Conservation (phyloP, 2,888 invertebrate species). For the Agyllia agylla region DNA sequence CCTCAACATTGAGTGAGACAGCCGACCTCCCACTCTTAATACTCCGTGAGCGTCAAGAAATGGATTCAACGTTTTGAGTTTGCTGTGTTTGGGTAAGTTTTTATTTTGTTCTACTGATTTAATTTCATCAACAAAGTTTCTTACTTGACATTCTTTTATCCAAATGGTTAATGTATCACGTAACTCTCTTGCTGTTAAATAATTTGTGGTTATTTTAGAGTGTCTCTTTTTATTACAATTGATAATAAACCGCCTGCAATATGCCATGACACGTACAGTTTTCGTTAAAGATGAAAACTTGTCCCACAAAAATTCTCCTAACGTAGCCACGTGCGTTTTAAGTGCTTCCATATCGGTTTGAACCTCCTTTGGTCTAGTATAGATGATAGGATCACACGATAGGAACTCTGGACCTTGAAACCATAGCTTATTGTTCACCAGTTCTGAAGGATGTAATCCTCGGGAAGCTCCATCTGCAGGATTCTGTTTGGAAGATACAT, state of each 20-base stretch:
- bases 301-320: neutral
- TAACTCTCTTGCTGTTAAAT: neutral
- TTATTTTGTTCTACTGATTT: neutral
- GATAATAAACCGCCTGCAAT: neutral
- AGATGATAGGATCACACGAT: neutral
- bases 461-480: neutral
- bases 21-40: conserved; percentile 18
- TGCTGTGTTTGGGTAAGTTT: neutral
- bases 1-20: no score
- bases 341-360: neutral
- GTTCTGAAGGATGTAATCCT: neutral
- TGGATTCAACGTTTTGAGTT: neutral
- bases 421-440: neutral
- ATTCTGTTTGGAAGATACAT: conserved; percentile 1
- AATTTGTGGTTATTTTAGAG: neutral
- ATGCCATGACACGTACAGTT: conserved; percentile 15
- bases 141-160: neutral
- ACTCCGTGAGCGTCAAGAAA: neutral
- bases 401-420: conserved; percentile 11
- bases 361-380: neutral
- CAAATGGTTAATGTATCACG: neutral
- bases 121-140: neutral
- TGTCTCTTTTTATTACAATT: neutral
- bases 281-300: conserved; percentile 2
- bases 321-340: neutral